Conservation (phyloP, 35 echinoderm and acorn worm genomes). For the Amphiura filiformis region DNA sequence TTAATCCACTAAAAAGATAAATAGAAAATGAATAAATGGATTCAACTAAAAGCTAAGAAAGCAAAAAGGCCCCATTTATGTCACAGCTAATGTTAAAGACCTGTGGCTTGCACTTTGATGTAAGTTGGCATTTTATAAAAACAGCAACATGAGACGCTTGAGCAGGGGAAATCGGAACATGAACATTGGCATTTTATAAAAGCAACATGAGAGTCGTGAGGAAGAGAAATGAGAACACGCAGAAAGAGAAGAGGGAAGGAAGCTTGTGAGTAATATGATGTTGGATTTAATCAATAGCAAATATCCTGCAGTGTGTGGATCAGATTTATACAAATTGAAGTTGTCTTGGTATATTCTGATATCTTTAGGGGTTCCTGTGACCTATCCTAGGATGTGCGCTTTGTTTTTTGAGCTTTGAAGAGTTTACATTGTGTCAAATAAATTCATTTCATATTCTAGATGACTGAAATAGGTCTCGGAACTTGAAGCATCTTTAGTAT, state of each 20-base stretch:
- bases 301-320: neutral
- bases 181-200: neutral
- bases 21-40: neutral
- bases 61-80: neutral
- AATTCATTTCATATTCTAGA: too few relatives aligned
- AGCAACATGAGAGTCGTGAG: neutral
- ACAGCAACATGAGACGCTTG: neutral
- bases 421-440: too few relatives aligned
- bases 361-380: too few relatives aligned
- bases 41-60: neutral
- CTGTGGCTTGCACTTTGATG: neutral
- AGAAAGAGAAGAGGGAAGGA: neutral
- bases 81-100: neutral
- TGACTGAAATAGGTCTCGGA: too few relatives aligned
- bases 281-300: neutral
- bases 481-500: too few relatives aligned
- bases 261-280: neutral
- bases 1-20: neutral
- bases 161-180: too few relatives aligned
- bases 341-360: too few relatives aligned
- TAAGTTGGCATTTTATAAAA: neutral
- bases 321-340: neutral
- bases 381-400: too few relatives aligned
- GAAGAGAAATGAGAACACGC: neutral
- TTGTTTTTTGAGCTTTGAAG: too few relatives aligned